Evolutionary conservation across 2,113 vertebrate species (phyloP).

Genomic region (Antigone vipio): DNA sequence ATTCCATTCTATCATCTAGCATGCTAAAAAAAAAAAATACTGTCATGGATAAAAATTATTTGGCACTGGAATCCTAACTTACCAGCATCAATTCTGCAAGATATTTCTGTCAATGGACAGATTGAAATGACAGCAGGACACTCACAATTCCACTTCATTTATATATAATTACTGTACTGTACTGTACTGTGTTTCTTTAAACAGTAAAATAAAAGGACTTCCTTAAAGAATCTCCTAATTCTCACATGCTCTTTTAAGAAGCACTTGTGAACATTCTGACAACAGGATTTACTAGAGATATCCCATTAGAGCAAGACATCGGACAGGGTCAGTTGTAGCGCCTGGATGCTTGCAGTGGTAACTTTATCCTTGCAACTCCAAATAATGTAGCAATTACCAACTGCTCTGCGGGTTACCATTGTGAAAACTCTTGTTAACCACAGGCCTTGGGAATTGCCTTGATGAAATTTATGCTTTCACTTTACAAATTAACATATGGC

Average conservation of each 20-base stretch:
- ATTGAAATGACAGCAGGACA: not conserved
- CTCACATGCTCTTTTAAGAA: not conserved
- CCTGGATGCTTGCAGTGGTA: not conserved
- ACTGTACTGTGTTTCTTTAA: not conserved
- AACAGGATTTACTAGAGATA: not conserved
- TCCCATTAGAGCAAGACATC: not conserved
- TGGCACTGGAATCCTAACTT: not conserved
- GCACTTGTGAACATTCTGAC: not conserved
- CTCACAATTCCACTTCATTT: not conserved
- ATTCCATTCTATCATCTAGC: not conserved
- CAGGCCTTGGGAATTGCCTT: not conserved
- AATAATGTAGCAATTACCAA: not conserved
- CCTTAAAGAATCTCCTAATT: not conserved
- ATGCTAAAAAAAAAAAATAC: not conserved
- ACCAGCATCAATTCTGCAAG: not conserved
- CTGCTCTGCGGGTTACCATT: not conserved
- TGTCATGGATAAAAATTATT: not conserved
- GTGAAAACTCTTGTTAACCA: not conserved
- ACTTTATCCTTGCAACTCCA: not conserved
- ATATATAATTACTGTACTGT: not conserved
- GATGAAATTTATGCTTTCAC: not conserved
- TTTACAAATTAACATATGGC: not conserved
- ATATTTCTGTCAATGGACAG: not conserved
- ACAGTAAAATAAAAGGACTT: not conserved
- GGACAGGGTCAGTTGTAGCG: not conserved